Percentiles rank a stretch among this genome's conserved stretches.
Evolutionary conservation across 2,113 vertebrate genomes (phyloP).

Genomic region (Cryptotis parvus): DNA sequence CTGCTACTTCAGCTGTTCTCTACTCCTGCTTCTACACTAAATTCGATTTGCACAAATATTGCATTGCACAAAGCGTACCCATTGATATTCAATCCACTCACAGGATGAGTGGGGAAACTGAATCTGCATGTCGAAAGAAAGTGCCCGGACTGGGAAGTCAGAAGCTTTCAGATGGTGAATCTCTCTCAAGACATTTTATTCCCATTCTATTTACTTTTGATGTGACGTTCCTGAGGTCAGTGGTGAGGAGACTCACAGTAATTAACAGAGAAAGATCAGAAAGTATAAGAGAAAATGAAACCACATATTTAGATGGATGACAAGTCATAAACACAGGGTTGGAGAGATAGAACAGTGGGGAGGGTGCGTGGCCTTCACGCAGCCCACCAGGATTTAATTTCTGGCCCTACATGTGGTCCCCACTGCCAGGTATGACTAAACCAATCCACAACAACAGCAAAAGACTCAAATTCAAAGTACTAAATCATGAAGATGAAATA

Average conservation of each 20-base stretch:
- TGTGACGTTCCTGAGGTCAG: neutral
- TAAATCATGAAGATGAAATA: neutral
- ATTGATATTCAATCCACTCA: neutral
- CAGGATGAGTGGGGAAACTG: neutral
- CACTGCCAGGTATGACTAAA: too few species aligned
- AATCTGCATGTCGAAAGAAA: neutral
- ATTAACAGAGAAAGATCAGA: neutral
- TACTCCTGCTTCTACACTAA: neutral
- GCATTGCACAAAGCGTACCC: neutral
- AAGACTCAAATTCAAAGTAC: neutral
- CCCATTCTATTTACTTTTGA: too few species aligned
- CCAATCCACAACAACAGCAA: too few species aligned
- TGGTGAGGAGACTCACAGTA: neutral
- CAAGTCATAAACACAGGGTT: neutral
- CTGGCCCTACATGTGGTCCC: too few species aligned
- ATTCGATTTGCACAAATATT: neutral
- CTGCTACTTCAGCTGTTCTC: neutral
- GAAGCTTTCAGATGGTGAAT: neutral
- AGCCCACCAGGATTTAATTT: too few species aligned
- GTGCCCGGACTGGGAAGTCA: neutral
- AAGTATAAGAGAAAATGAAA: conserved; percentile 3
- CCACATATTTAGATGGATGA: neutral
- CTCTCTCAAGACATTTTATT: too few species aligned
- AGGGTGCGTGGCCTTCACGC: too few species aligned
- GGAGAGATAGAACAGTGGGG: too few species aligned